Conservation (phyloP, 2,113 vertebrate species). For the Leptodactylus fuscus region DNA sequence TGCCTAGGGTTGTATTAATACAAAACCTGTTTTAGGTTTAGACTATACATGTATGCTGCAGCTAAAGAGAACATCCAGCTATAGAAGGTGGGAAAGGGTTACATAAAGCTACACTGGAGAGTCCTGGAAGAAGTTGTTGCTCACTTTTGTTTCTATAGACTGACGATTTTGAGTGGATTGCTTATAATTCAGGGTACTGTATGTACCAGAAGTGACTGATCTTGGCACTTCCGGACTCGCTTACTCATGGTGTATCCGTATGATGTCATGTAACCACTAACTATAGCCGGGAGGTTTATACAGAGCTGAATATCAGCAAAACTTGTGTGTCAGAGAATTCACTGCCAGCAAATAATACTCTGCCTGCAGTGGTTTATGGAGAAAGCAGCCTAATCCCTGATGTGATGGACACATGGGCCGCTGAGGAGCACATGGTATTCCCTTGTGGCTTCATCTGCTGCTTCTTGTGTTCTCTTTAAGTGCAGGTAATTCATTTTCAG, state of each 20-base stretch:
- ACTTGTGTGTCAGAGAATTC: background rate
- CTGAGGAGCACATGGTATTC: background rate
- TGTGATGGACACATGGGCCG: background rate
- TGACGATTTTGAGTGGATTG: too few relatives aligned
- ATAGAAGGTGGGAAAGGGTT: too few relatives aligned
- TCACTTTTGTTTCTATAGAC: too few relatives aligned
- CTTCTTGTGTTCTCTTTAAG: too few relatives aligned
- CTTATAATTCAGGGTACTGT: background rate
- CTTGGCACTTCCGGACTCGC: background rate
- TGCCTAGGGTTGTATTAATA: too few relatives aligned
- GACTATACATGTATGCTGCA: too few relatives aligned
- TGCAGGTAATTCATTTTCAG: too few relatives aligned
- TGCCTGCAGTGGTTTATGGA: background rate
- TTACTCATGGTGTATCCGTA: background rate
- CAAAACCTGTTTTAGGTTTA: too few relatives aligned
- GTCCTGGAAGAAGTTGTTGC: too few relatives aligned
- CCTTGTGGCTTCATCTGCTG: background rate
- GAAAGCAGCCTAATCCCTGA: background rate
- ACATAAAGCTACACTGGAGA: too few relatives aligned
- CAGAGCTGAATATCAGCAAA: constrained; percentile 3
- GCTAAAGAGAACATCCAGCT: too few relatives aligned
- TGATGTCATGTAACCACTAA: background rate
- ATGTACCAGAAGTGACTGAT: background rate
- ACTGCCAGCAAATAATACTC: background rate
- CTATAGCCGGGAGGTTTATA: background rate